Base-by-base conservation (phyloP, 2,888 invertebrate genomes). In the Catocala fraxini region DNA sequence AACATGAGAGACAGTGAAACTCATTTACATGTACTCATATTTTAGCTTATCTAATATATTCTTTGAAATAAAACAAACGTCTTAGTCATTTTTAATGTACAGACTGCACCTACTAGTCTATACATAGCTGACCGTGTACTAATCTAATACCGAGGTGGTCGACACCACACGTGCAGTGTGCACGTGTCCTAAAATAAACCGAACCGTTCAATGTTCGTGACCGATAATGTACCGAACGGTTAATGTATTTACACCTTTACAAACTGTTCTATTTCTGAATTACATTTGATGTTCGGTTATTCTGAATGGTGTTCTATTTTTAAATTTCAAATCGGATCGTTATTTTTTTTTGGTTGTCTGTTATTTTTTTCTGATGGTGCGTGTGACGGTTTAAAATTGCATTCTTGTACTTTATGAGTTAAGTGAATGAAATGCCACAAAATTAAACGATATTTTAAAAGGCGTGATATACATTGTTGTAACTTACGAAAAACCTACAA, bases 131-230 rank as follows among this genome's bases (percentile, higher is more conserved):
- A 58, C 45, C 63, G 35, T 59, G 45, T 41, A 53, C n/a, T 35
- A 42, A 58, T 67, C 51, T 51, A 33, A n/a, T 13, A 0, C 39
- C 49, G 48, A 69, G 73, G 69, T 73, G 69, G 51, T 65, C 62
- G 69, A 63, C 71, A 52, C 45, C 41, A 61, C 68, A 64, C 68
- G 72, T 66, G 71, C 39, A 53, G 5, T 13, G 39, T 48, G 46
- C 75, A 71, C 74, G 65, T 72, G 73, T 33, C 49, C 41, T 49
- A 33, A 65, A 66, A 73, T 65, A 73, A 58, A 59, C 65, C 6
- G 4, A 25, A 42, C 13, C 13, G 33, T 39, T 49, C 49, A 45
- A 0, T 41, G 45, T 61, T 55, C 73, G 66, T 73, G 73, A 62
- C 71, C 71, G 63, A 69, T 69, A 68, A 64, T 71, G 59, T 51